Conservation (phyloP, 2,888 invertebrate genomes). For the Lasioglossum figueresi region DNA sequence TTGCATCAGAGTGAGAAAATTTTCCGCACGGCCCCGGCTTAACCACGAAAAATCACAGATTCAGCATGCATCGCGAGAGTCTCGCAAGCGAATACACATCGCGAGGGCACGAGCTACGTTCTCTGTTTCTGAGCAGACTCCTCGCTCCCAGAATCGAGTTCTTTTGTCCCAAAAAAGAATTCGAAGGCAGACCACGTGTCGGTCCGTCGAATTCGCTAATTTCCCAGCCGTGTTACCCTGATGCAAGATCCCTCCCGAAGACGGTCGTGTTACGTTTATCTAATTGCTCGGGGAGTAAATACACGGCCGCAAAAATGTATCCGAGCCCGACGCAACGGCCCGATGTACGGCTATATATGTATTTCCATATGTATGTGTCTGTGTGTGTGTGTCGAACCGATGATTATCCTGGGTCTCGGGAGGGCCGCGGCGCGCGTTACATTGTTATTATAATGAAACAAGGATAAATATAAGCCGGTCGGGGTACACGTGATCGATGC, state of each 20-base stretch:
- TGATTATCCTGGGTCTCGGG: constrained; percentile 73
- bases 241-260: not conserved
- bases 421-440: constrained; percentile 76
- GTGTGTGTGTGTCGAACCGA: constrained; percentile 71
- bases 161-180: not conserved
- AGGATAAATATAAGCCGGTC: constrained; percentile 82
- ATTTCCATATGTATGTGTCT: not conserved
- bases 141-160: not conserved
- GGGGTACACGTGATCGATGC: constrained; percentile 81
- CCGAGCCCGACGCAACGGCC: constrained; percentile 27
- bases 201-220: not conserved
- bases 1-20: no score
- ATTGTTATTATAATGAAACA: constrained; percentile 84
- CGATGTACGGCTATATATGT: not conserved
- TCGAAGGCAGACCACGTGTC: not conserved
- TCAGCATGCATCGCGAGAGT: no score
- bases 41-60: no score
- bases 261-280: constrained; percentile 63
- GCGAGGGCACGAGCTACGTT: not conserved
- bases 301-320: constrained; percentile 65
- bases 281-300: constrained; percentile 68
- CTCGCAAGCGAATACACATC: no score
- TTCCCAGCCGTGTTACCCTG: not conserved
- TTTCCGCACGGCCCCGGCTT: no score
- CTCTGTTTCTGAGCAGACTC: not conserved